Conservation (phyloP, 1,140 invertebrate species). For the Dendrolimus kikuchii region DNA sequence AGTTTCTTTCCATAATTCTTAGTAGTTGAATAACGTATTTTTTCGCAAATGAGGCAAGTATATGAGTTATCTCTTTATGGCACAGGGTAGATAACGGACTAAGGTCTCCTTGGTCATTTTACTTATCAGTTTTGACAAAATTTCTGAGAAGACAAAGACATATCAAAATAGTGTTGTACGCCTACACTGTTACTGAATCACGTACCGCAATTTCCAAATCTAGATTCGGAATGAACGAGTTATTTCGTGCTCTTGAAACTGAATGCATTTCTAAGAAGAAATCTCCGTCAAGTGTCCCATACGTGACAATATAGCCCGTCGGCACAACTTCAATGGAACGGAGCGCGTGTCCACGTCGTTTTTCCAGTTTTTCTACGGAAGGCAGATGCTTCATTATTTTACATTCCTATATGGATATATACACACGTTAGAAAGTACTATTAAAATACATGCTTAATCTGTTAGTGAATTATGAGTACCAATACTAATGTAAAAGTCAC, state of each 20-base stretch:
- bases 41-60: neutral
- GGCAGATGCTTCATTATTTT: conserved; percentile 1
- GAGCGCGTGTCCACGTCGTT: conserved; percentile 19
- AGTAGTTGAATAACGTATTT: no score
- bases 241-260: conserved; percentile 22
- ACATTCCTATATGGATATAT: neutral
- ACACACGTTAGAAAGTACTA: no score
- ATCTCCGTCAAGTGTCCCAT: conserved; percentile 16
- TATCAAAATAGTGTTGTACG: conserved; percentile 18
- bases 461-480: no score
- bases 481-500: no score
- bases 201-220: conserved; percentile 35
- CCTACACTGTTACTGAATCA: conserved; percentile 18
- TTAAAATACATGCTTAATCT: no score
- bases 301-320: conserved; percentile 24
- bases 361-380: conserved; percentile 30
- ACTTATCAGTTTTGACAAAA: conserved; percentile 16
- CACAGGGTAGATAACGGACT: neutral
- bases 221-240: conserved; percentile 26
- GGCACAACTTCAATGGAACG: conserved; percentile 20
- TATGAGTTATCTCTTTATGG: conserved; percentile 3
- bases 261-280: conserved; percentile 27
- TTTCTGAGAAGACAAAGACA: conserved; percentile 15
- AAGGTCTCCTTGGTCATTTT: conserved; percentile 10
- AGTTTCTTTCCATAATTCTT: no score